Evolutionary conservation across 2,888 invertebrate species (phyloP).

Genomic region (Sphecodes monilicornis): DNA sequence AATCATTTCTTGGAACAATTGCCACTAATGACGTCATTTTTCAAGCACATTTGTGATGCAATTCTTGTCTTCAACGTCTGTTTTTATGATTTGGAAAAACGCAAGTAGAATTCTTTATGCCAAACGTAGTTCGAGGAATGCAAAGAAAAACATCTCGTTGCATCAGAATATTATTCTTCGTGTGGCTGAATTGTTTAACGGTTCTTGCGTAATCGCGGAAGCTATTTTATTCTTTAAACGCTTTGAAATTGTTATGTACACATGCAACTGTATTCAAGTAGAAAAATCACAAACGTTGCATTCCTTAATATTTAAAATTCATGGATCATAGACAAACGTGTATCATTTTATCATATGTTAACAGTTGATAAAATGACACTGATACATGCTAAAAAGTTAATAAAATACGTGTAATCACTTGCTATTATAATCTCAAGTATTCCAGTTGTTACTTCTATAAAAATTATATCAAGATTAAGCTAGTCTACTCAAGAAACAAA

Average conservation of each 20-base stretch:
- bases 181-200: background rate
- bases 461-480: too few relatives aligned
- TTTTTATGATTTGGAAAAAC: background rate
- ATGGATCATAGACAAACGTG: too few relatives aligned
- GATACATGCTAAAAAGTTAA: too few relatives aligned
- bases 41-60: background rate
- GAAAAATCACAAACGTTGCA: background rate
- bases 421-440: too few relatives aligned
- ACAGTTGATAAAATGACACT: too few relatives aligned
- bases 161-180: conserved; percentile 1
- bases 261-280: background rate
- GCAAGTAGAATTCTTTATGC: background rate
- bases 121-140: background rate
- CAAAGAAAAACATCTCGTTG: background rate
- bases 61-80: background rate
- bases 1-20: background rate
- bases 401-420: too few relatives aligned
- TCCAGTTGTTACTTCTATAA: too few relatives aligned
- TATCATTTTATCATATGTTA: too few relatives aligned
- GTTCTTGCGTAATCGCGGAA: conserved; percentile 1
- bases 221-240: background rate
- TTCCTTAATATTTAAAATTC: too few relatives aligned
- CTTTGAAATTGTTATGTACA: background rate
- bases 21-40: background rate
- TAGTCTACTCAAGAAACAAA: too few relatives aligned